A percentile compares a stretch with the other conserved stretches of the same genome.
phyloP scores from a whole-genome alignment of 2,888 invertebrate species.

The Sthenelais limicola region DNA sequence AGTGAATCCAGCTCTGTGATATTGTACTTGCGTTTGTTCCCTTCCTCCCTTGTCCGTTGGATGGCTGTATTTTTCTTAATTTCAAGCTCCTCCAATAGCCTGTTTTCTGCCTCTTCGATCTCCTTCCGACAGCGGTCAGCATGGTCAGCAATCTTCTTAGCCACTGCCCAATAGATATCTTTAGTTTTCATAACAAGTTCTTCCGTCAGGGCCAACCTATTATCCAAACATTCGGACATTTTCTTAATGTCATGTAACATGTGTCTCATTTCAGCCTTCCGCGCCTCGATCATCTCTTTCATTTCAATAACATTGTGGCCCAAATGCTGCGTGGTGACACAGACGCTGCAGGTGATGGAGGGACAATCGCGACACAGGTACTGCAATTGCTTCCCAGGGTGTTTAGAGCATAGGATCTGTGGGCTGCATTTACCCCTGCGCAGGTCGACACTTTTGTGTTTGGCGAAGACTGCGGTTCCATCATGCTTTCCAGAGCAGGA shows the following conservation, averaged over 20 bases:
- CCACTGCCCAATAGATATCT: constrained; percentile 22
- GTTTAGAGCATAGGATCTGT: constrained; percentile 13
- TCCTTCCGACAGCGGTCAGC: constrained; percentile 25
- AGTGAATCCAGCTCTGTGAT: constrained; percentile 16
- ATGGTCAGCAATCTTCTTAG: constrained; percentile 6
- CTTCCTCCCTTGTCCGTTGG: constrained; percentile 17
- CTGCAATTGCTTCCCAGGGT: constrained; percentile 6
- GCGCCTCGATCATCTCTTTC: not conserved
- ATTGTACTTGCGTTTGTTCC: constrained; percentile 18
- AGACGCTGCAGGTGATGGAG: constrained; percentile 13
- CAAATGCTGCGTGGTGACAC: constrained; percentile 21
- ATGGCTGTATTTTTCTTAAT: not conserved
- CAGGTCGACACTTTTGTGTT: constrained; percentile 5
- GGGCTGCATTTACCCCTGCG: constrained; percentile 5
- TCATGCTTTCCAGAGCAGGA: constrained; percentile 4
- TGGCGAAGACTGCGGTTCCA: not conserved
- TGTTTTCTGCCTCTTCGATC: constrained; percentile 10
- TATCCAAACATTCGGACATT: constrained; percentile 21
- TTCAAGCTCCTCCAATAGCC: constrained; percentile 12
- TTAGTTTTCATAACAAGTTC: constrained; percentile 16
- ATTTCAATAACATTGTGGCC: constrained; percentile 16
- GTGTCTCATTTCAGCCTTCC: not conserved
- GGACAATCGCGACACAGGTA: constrained; percentile 19
- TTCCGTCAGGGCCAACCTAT: constrained; percentile 13
- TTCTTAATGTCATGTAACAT: not conserved